These are phyloP conservation scores for human DNA, from an alignment of 2,113 vertebrate species.

Conservation along the genomic window DNA sequence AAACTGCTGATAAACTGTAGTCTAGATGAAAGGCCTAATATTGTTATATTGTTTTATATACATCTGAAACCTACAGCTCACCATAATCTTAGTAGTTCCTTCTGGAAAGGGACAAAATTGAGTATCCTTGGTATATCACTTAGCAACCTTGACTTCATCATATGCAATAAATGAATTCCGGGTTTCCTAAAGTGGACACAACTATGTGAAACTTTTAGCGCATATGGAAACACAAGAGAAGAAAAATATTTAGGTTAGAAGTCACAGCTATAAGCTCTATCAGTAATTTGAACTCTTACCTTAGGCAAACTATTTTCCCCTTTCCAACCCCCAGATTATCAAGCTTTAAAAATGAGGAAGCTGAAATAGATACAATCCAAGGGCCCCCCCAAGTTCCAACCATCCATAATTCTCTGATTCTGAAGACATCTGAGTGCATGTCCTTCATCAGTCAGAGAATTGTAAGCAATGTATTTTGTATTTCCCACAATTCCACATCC, in stretches of 20 bases:
- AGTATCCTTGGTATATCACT: not conserved
- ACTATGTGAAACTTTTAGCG: not conserved
- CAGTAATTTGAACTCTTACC: not conserved
- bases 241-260: not conserved
- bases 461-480: not conserved
- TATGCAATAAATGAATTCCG: not conserved
- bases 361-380: conserved; percentile 17
- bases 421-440: not conserved
- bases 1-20: not conserved
- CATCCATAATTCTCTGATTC: not conserved
- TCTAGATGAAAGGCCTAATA: not conserved
- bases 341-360: conserved; percentile 7
- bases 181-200: not conserved
- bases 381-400: not conserved
- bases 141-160: not conserved
- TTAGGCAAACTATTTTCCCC: not conserved
- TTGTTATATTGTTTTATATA: not conserved
- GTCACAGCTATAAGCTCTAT: not conserved
- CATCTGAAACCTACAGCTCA: not conserved
- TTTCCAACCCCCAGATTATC: not conserved
- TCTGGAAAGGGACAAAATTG: not conserved
- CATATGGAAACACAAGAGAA: not conserved
- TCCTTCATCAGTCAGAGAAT: not conserved
- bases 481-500: not conserved
- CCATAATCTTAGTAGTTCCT: not conserved